Evolutionary conservation across 23 tunicate genomes (phyloP).

Genomic region (Styela clava): DNA sequence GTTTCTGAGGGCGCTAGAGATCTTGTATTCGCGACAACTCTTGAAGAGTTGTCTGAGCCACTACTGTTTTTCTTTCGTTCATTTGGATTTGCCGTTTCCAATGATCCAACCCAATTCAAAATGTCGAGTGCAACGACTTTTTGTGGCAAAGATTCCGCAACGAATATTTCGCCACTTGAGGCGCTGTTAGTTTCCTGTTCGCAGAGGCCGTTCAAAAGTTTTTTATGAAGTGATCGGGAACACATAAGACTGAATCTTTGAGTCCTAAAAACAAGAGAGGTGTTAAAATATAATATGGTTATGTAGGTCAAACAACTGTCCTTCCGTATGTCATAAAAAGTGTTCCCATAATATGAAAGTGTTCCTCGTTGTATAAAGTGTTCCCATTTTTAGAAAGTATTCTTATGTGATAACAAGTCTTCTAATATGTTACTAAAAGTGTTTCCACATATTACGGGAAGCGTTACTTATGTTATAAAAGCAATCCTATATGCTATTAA

Average conservation of each 20-base stretch:
- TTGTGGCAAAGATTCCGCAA: neutral
- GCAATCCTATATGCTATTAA: too few species aligned
- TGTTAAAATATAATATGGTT: too few species aligned
- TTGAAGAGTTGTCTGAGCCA: neutral
- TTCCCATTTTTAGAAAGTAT: too few species aligned
- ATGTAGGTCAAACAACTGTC: too few species aligned
- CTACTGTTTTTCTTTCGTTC: constrained; percentile 2
- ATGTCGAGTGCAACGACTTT: constrained; percentile 11
- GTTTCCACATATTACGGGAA: too few species aligned
- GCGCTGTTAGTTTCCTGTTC: neutral
- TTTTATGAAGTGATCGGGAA: neutral
- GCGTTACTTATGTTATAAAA: too few species aligned
- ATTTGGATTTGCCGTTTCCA: constrained; percentile 8
- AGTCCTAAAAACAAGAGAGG: constrained; percentile 1
- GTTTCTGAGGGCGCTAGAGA: neutral
- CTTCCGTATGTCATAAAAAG: too few species aligned
- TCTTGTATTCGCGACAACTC: neutral
- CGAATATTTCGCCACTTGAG: neutral
- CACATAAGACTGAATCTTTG: constrained; percentile 11
- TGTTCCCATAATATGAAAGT: too few species aligned
- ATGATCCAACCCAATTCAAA: constrained; percentile 19
- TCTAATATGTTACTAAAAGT: too few species aligned
- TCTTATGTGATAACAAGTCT: too few species aligned
- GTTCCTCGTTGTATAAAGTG: too few species aligned
- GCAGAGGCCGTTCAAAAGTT: neutral